A percentile compares a stretch with the other conserved stretches of the same genome.
phyloP scores from a whole-genome alignment of 1,140 invertebrate species.

The Saccostrea cuccullata region DNA sequence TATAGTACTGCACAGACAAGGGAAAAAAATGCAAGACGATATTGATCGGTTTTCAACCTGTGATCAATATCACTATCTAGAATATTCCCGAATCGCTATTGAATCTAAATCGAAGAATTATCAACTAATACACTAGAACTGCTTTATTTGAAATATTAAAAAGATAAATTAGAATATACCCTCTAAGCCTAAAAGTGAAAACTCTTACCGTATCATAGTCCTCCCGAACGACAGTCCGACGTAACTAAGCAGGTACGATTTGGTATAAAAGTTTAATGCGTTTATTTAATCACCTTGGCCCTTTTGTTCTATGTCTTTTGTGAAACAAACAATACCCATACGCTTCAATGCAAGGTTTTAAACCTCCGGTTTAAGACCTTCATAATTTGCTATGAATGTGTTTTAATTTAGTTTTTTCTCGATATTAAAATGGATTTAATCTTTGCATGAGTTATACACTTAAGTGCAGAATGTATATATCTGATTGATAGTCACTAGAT shows the following conservation, averaged over 20 bases:
- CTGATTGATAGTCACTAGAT: slow-evolving; percentile 2
- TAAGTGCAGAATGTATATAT: neutral
- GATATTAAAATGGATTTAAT: too few relatives aligned
- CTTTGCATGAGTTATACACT: neutral
- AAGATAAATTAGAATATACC: neutral
- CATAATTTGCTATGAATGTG: neutral
- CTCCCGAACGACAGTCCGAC: neutral
- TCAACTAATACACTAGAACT: neutral
- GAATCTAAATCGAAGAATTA: neutral
- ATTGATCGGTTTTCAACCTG: neutral
- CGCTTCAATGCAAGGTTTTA: slow-evolving; percentile 26
- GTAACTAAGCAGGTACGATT: neutral
- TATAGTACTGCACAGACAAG: neutral
- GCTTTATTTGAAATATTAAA: neutral
- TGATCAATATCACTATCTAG: neutral
- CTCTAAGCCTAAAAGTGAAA: neutral
- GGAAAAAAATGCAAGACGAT: neutral
- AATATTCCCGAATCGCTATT: neutral
- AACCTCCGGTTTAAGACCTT: neutral
- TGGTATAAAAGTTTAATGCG: neutral
- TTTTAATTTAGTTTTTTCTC: slow-evolving; percentile 6
- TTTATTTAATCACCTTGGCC: neutral
- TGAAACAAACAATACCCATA: neutral
- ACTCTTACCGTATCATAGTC: slow-evolving; percentile 4
- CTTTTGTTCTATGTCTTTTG: slow-evolving; percentile 2